phyloP scores from a whole-genome alignment of 2,113 vertebrate genomes.

The Nansenia antarctica region DNA sequence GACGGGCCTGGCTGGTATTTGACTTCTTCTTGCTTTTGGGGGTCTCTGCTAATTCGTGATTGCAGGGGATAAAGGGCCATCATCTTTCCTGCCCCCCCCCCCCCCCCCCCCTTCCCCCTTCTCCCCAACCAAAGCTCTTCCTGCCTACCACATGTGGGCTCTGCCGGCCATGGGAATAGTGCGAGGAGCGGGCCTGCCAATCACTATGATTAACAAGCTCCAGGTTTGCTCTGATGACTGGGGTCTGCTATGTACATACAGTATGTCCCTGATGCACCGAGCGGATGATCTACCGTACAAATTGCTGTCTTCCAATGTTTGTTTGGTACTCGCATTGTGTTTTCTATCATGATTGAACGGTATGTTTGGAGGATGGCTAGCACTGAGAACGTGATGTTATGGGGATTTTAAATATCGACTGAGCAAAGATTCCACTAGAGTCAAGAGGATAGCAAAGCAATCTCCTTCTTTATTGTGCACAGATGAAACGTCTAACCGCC shows the following conservation, averaged over 20 bases:
- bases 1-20: constrained; percentile 58
- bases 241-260: no score
- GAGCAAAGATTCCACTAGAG: no score
- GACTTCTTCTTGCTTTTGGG: constrained; percentile 46
- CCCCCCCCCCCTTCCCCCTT: constrained; percentile 19
- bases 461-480: no score
- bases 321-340: neutral
- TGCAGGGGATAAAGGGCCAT: constrained; percentile 55
- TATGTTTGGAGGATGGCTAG: neutral
- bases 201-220: constrained; percentile 23
- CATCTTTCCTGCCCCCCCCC: constrained; percentile 39
- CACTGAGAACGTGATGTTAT: neutral
- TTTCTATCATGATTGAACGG: neutral
- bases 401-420: no score
- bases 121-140: constrained; percentile 28
- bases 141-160: constrained; percentile 60
- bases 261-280: no score
- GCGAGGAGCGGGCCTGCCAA: constrained; percentile 38
- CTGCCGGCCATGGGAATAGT: neutral
- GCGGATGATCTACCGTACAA: no score
- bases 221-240: neutral
- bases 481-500: no score
- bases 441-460: no score
- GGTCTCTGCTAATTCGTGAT: constrained; percentile 53
- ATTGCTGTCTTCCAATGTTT: no score